Evolutionary conservation across 1,140 invertebrate species (phyloP).

Genomic region (Heliothis subflexa): DNA sequence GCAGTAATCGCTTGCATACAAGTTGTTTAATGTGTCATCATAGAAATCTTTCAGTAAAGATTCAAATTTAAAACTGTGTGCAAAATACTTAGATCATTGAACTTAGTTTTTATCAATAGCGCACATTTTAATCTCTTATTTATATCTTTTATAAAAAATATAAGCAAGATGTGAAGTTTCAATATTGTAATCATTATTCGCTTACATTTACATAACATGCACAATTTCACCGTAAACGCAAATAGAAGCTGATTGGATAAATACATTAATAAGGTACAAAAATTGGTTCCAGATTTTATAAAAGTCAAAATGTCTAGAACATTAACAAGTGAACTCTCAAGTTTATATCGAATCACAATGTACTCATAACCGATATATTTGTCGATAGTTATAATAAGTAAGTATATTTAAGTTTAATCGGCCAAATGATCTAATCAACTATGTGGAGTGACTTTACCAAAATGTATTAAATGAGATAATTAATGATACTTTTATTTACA

Average conservation of each 20-base stretch:
- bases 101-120: slow-evolving; percentile 6
- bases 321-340: neutral
- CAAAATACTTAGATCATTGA: neutral
- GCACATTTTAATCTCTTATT: slow-evolving; percentile 19
- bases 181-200: slow-evolving; percentile 6
- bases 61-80: slow-evolving; percentile 12
- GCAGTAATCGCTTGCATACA: neutral
- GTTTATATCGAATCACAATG: slow-evolving; percentile 13
- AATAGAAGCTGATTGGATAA: neutral
- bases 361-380: neutral
- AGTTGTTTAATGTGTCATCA: neutral
- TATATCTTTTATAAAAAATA: slow-evolving; percentile 15
- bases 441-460: slow-evolving; percentile 56
- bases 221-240: neutral
- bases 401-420: slow-evolving; percentile 53
- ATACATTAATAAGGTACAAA: neutral
- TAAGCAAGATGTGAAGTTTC: neutral
- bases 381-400: slow-evolving; percentile 25
- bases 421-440: slow-evolving; percentile 56
- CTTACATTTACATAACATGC: neutral
- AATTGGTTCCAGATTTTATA: neutral
- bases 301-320: neutral
- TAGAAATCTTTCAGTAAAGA: neutral
- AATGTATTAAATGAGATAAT: slow-evolving; percentile 58
- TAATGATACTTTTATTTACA: slow-evolving; percentile 49